Conservation (phyloP, 2,113 vertebrate genomes). For the Alethe diademata region DNA sequence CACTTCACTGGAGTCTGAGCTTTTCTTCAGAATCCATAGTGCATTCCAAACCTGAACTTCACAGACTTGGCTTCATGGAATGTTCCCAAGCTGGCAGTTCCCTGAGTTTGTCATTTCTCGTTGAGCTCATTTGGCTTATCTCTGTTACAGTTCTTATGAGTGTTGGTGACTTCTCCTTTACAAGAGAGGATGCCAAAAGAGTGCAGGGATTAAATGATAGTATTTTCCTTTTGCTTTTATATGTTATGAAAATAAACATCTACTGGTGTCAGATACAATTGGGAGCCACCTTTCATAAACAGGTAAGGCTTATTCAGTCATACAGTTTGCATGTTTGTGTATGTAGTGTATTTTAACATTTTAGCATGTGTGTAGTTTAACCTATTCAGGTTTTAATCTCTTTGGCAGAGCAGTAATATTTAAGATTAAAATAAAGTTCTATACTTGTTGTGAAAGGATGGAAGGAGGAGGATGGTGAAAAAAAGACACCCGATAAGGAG, state of each 20-base stretch:
- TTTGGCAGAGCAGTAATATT: neutral
- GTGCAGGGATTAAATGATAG: neutral
- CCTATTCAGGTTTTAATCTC: neutral
- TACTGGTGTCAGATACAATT: neutral
- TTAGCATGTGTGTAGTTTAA: neutral
- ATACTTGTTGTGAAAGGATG: neutral
- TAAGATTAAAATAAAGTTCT: neutral
- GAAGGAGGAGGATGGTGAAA: neutral
- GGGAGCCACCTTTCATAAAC: neutral
- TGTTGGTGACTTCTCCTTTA: neutral
- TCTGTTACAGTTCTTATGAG: neutral
- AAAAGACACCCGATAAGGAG: neutral
- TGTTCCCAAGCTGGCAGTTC: neutral
- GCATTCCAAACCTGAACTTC: neutral
- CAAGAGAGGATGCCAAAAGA: neutral
- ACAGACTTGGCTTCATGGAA: neutral
- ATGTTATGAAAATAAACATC: neutral
- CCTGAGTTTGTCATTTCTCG: neutral
- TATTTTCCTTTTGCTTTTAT: neutral
- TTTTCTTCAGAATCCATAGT: neutral
- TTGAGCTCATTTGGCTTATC: neutral
- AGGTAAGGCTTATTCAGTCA: neutral
- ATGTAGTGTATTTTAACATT: neutral
- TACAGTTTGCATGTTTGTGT: neutral
- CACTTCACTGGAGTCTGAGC: neutral